Evolutionary conservation across 2,888 invertebrate species (phyloP), one percentile per base, ranked within the genome.

Genomic region (Gisinianus flammeolus): DNA sequence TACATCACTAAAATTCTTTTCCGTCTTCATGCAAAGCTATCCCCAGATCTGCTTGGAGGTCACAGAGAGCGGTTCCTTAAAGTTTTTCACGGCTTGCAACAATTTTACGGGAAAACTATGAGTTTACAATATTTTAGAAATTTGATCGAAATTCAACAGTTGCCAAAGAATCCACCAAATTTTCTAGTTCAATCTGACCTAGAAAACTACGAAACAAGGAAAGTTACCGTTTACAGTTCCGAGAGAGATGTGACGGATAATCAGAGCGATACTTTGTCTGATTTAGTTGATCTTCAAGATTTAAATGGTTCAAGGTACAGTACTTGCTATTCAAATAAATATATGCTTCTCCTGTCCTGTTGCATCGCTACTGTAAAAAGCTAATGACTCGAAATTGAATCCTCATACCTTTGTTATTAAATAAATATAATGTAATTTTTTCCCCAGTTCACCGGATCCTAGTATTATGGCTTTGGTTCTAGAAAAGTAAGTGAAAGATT

Each of bases 81-180:
- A 85, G 94, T 97, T 86, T 98, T 97, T 88, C 91, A 91, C 85
- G 92, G 92, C 86, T 89, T 98, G 79, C 94, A 95, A 87, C 91
- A 92, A 82, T 99, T 99, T 89, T 99, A 98, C 88, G 92, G 94
- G 86, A 95, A 93, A 86, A 94, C 97, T 16, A 93, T 94, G 86
- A 96, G 94, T 85, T 90, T 98, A 84, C 99, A 99, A 88, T 99
- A 99, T 89, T 99, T 98, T 88, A 94, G 96, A 86, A 95, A 96
- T 87, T 90, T 99, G 68, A 95, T 99, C 80, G 94, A 94, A 75
- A 93, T 98, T 84, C 98, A 98, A 2, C 91, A 93, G 56, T 89
- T 99, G 85, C 98, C 98, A 2, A 85, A 92, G 88, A 92, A 92
- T 85, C 96, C 98, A 78, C 99, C 98, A 0, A 98, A 99, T 88